Evolutionary conservation across 2,888 invertebrate species (phyloP).

Genomic region (Drosophila dives): DNA sequence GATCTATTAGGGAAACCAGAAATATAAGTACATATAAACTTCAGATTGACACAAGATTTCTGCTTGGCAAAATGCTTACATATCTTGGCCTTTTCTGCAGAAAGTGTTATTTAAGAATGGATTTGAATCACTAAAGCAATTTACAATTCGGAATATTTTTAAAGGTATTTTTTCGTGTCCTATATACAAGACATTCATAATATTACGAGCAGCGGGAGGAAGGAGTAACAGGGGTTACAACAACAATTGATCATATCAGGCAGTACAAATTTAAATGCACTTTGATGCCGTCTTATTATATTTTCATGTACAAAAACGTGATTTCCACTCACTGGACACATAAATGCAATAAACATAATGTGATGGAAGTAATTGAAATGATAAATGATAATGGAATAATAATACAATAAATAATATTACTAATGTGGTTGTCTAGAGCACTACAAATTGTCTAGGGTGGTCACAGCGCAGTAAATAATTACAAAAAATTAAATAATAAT

Average conservation of each 20-base stretch:
- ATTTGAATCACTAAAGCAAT: constrained; percentile 17
- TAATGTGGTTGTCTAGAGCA: constrained; percentile 42
- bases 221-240: constrained; percentile 51
- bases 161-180: constrained; percentile 31
- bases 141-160: constrained; percentile 33
- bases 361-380: constrained; percentile 14
- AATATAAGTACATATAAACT: not conserved
- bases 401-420: constrained; percentile 7
- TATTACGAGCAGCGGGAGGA: constrained; percentile 28
- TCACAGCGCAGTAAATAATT: constrained; percentile 26
- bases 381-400: constrained; percentile 10
- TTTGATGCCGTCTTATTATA: constrained; percentile 14
- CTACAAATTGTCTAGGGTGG: constrained; percentile 47
- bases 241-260: constrained; percentile 40
- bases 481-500: constrained; percentile 13
- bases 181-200: constrained; percentile 6
- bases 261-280: constrained; percentile 25
- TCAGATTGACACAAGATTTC: not conserved
- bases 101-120: constrained; percentile 29
- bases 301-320: constrained; percentile 28
- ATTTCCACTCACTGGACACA: constrained; percentile 47
- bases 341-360: constrained; percentile 39
- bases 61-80: not conserved
- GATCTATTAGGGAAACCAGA: not conserved
- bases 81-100: constrained; percentile 26